These are phyloP conservation scores for Carcina quercana DNA, from an alignment of 2,888 invertebrate genomes.

Conservation along the genomic window DNA sequence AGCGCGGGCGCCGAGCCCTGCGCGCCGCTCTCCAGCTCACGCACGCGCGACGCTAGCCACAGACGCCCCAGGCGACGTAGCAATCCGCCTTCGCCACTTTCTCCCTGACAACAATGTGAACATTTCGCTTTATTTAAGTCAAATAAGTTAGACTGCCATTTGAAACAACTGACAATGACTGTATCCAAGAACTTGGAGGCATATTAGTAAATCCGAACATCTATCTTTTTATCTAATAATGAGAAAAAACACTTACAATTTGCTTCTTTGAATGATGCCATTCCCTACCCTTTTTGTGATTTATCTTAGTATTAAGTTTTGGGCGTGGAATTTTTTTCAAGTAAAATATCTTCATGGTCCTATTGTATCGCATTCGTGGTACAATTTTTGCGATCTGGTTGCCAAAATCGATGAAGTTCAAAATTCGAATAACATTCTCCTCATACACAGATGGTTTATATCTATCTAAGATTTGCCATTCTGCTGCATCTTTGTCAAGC, in stretches of 20 bases:
- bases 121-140: no score
- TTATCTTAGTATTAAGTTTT: conserved; percentile 50
- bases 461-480: conserved; percentile 79
- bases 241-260: conserved; percentile 40
- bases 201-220: background rate
- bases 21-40: conserved; percentile 85
- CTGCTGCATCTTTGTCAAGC: conserved; percentile 78
- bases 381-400: conserved; percentile 79
- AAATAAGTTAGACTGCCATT: no score
- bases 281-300: conserved; percentile 55
- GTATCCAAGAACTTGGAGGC: background rate
- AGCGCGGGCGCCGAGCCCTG: conserved; percentile 81
- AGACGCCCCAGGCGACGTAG: conserved; percentile 91
- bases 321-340: conserved; percentile 46
- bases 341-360: conserved; percentile 60
- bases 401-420: conserved; percentile 88
- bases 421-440: conserved; percentile 82
- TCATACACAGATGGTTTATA: conserved; percentile 75
- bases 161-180: no score
- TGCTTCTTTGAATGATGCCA: conserved; percentile 62
- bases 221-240: background rate
- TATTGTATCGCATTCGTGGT: conserved; percentile 79
- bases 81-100: conserved; percentile 66
- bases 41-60: conserved; percentile 92
- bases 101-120: conserved; percentile 26